A percentile compares a stretch with the other conserved stretches of the same genome.
phyloP scores from a whole-genome alignment of 1,140 invertebrate genomes.

The Hydropsyche tenuis region DNA sequence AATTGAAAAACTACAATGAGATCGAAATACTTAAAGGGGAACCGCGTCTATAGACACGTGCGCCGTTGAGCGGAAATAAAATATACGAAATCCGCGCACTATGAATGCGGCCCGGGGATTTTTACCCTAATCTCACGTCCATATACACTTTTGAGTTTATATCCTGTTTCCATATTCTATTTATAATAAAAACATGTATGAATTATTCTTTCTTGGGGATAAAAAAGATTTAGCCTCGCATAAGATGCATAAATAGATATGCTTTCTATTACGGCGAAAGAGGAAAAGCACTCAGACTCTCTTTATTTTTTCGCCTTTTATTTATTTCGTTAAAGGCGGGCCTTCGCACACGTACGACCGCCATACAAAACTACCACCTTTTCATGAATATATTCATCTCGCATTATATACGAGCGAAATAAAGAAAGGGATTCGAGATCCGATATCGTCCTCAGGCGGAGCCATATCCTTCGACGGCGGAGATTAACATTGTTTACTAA shows the following conservation, averaged over 20 bases:
- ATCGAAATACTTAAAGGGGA: too few relatives aligned
- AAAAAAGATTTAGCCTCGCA: conserved; percentile 38
- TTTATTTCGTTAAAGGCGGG: conserved; percentile 16
- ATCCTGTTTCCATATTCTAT: conserved; percentile 47
- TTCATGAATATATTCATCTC: conserved; percentile 21
- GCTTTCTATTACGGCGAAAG: conserved; percentile 27
- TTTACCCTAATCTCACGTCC: conserved; percentile 41
- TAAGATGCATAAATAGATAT: conserved; percentile 40
- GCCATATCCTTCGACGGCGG: conserved; percentile 34
- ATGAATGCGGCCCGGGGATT: conserved; percentile 24
- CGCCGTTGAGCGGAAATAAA: conserved; percentile 1
- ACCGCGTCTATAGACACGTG: background rate
- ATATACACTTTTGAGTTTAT: conserved; percentile 42
- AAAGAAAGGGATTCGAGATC: conserved; percentile 34
- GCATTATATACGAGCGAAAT: conserved; percentile 13
- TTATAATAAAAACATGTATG: conserved; percentile 48
- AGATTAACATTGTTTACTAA: conserved; percentile 44
- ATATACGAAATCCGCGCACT: conserved; percentile 8
- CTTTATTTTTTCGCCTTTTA: conserved; percentile 26
- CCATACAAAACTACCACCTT: background rate
- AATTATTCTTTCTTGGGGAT: conserved; percentile 44
- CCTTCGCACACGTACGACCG: too few relatives aligned
- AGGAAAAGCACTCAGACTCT: conserved; percentile 11
- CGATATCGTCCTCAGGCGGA: conserved; percentile 26
- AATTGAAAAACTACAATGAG: too few relatives aligned